Base-by-base conservation (phyloP, 2,888 invertebrate genomes). In the Alsophila aescularia region DNA sequence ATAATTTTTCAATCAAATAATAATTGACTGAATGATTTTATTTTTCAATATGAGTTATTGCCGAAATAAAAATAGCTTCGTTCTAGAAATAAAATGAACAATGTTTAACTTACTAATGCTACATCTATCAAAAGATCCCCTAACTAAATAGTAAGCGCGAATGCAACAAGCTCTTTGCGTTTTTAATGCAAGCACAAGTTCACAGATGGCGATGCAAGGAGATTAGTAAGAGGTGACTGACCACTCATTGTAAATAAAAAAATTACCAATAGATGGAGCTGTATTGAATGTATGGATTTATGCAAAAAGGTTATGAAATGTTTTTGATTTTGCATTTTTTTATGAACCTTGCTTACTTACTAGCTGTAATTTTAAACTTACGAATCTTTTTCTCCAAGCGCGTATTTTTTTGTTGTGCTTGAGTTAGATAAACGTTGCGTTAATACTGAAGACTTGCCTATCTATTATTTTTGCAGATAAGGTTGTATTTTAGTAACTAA, bases 161-260 rank as follows among this genome's bases (percentile, higher is more conserved):
- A 10, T 52, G 57, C 43, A 48, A 14, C 32, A 41, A 14, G 41
- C 37, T 54, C 43, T 35, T 52, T 57, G 62, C 55, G 67, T 62
- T 69, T 69, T 70, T 77, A 77, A 77, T 88, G 81, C 83, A 73
- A 70, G 70, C 73, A 69, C 67, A 73, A 66, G 60, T 67, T 67
- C 79, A 87, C 71, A 91, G 90, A 90, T 90, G 90, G 90, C 85
- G 76, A 74, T 77, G 73, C 72, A 72, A 62, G 54, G 55, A 47
- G 50, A 66, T 54, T 43, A 57, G 52, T 34, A 56, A 48, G 50
- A 47, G 53, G 50, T 61, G 32, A 60, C 53, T 41, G 41, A 56
- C 65, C 62, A 60, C 27, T 52, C 58, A 53, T 64, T 62, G 65
- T 83, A 75, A 81, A 72, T 82, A 73, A 60, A 42, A 47, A 35